Percentiles rank a stretch among this genome's conserved stretches.
Conservation (phyloP, 2,888 invertebrate genomes). For the Chrysolina haemoptera region DNA sequence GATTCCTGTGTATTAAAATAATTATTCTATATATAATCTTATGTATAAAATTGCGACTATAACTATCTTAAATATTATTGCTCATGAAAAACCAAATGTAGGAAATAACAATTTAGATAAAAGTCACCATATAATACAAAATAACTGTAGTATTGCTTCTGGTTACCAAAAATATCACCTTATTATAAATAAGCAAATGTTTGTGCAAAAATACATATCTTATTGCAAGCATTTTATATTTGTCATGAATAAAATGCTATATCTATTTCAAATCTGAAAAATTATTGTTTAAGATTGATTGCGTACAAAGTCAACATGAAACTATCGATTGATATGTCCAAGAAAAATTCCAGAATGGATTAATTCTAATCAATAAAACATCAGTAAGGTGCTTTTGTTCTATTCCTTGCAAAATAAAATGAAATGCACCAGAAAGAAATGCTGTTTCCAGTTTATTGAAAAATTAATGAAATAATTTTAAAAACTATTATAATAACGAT, state of each 20-base stretch:
- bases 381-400: too few species aligned
- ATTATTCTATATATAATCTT: conserved; percentile 55
- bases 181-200: conserved; percentile 60
- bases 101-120: conserved; percentile 53
- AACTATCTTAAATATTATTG: conserved; percentile 63
- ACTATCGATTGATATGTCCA: conserved; percentile 38
- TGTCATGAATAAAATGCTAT: conserved; percentile 40
- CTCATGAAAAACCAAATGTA: conserved; percentile 59
- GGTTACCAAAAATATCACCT: conserved; percentile 70
- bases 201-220: conserved; percentile 69
- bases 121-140: conserved; percentile 57
- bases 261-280: conserved; percentile 37
- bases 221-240: conserved; percentile 64
- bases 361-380: not conserved
- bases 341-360: not conserved
- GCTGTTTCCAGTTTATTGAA: too few species aligned
- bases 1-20: conserved; percentile 49
- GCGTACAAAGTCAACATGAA: conserved; percentile 45
- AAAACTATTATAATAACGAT: too few species aligned
- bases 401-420: too few species aligned
- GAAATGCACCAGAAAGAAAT: too few species aligned
- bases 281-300: conserved; percentile 16
- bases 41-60: conserved; percentile 46
- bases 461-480: too few species aligned
- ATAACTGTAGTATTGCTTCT: conserved; percentile 68